These are phyloP conservation scores for Antedon mediterranea DNA, from an alignment of 53 echinoderm and acorn worm species.

Conservation along the genomic window DNA sequence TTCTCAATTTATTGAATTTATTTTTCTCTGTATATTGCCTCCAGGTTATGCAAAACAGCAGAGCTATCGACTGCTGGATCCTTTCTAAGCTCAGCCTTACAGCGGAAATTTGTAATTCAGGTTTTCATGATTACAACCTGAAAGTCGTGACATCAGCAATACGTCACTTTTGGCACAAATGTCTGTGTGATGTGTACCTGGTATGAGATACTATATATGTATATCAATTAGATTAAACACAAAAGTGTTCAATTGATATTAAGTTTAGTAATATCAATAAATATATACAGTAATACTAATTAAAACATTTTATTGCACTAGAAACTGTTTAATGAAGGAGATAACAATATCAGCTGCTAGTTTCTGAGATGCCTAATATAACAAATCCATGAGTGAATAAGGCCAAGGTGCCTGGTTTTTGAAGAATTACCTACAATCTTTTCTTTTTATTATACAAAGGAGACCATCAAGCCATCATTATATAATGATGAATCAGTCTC, in stretches of 20 bases:
- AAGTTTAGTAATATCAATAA: no score
- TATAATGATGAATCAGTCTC: constrained; percentile 24
- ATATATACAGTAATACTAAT: no score
- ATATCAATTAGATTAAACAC: no score
- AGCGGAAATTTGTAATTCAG: constrained; percentile 63
- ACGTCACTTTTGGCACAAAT: constrained; percentile 80
- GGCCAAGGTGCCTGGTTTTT: no score
- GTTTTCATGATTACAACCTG: constrained; percentile 84
- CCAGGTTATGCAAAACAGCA: constrained; percentile 52
- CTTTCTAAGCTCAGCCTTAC: constrained; percentile 53
- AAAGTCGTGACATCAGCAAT: constrained; percentile 74
- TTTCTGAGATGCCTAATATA: no score
- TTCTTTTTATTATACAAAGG: constrained; percentile 22
- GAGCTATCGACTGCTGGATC: constrained; percentile 66
- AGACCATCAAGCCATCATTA: constrained; percentile 53
- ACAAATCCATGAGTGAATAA: no score
- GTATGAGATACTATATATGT: no score
- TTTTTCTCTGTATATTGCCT: constrained; percentile 6
- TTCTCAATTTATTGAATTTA: background rate
- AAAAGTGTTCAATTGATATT: no score
- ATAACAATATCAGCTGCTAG: no score
- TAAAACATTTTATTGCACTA: no score
- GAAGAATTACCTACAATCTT: background rate
- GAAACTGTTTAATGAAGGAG: no score
- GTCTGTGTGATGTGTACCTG: no score